These are phyloP conservation scores for Acyrthosiphon pisum DNA, from an alignment of 1,140 invertebrate species.

Conservation along the genomic window DNA sequence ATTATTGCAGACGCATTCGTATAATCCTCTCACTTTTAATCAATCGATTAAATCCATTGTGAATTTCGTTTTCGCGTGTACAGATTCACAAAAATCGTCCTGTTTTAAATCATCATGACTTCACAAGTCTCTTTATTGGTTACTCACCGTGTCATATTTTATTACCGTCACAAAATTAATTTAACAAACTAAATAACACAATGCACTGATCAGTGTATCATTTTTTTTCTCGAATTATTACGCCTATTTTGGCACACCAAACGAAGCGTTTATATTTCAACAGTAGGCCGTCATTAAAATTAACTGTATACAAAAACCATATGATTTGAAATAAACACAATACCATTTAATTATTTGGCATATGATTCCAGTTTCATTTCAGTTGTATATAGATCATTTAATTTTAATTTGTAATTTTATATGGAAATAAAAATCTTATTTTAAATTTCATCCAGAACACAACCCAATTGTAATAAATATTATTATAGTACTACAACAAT, in stretches of 20 bases:
- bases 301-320: neutral
- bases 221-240: conserved; percentile 3
- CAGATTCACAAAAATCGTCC: no score
- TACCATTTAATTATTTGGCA: neutral
- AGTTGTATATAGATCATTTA: neutral
- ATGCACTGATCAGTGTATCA: neutral
- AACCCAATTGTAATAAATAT: neutral
- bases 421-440: neutral
- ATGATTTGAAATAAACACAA: conserved; percentile 39
- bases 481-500: neutral
- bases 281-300: neutral
- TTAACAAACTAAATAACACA: conserved; percentile 10
- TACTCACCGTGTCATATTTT: neutral
- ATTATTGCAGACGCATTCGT: neutral
- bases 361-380: conserved; percentile 1
- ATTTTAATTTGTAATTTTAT: neutral
- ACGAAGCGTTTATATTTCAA: conserved; percentile 11
- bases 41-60: no score
- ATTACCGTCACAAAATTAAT: neutral
- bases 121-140: neutral
- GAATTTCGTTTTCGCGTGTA: no score
- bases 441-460: neutral
- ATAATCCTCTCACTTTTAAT: neutral
- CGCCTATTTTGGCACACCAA: conserved; percentile 17
- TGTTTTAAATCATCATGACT: no score